Percentiles rank a stretch among this genome's conserved stretches.
phyloP scores from a whole-genome alignment of 2,113 vertebrate genomes.

The Cygnus buccinator region DNA sequence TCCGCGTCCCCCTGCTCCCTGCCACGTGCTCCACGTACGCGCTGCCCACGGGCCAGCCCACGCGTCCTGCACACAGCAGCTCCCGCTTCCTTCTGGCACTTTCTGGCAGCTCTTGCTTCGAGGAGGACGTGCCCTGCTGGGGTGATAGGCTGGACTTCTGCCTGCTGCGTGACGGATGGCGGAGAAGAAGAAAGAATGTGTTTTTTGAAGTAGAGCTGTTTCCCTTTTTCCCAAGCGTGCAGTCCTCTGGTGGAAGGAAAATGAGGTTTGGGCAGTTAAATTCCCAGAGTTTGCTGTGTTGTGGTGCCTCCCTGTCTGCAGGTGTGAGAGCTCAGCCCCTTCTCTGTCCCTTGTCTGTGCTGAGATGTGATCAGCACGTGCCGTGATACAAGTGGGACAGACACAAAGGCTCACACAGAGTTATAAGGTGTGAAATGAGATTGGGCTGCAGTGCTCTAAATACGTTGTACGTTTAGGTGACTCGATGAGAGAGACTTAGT shows the following conservation, averaged over 20 bases:
- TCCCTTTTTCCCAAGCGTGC: neutral
- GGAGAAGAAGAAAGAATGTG: neutral
- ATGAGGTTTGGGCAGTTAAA: neutral
- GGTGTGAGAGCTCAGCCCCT: neutral
- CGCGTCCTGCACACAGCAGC: neutral
- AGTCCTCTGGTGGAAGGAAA: neutral
- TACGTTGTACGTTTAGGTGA: neutral
- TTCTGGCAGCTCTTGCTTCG: neutral
- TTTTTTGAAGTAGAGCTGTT: neutral
- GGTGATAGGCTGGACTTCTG: neutral
- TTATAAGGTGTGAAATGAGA: neutral
- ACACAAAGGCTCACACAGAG: neutral
- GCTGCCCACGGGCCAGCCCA: neutral
- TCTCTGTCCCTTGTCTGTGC: neutral
- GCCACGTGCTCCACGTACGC: neutral
- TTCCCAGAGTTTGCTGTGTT: neutral
- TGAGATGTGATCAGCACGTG: neutral
- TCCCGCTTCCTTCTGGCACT: neutral
- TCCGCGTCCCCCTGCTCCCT: neutral
- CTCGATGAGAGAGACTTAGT: neutral
- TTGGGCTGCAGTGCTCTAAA: neutral
- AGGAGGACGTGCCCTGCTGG: neutral
- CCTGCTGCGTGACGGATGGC: neutral
- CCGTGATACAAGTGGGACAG: neutral
- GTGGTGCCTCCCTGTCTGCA: neutral